Percentiles rank a stretch among this genome's conserved stretches.
phyloP scores from a whole-genome alignment of 2,797 vertebrate genomes.

The Graptemys geographica region DNA sequence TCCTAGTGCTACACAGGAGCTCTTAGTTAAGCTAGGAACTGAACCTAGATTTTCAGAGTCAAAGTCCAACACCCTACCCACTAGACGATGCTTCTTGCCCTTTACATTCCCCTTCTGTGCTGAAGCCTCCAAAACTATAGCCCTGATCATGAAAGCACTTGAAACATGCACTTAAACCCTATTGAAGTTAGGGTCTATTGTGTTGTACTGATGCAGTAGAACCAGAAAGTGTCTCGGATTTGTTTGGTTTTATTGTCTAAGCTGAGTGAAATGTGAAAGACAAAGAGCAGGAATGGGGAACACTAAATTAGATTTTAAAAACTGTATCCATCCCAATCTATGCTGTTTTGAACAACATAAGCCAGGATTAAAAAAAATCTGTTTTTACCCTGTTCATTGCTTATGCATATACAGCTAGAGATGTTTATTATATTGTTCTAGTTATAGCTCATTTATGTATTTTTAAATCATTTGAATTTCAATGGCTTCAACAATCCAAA shows the following conservation, averaged over 20 bases:
- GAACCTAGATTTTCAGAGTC: background rate
- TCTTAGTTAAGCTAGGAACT: background rate
- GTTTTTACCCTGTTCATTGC: background rate
- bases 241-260: background rate
- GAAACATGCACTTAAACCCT: background rate
- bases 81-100: background rate
- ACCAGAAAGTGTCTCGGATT: background rate
- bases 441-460: conserved; percentile 6
- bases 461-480: conserved; percentile 2
- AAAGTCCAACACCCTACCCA: background rate
- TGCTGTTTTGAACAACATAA: background rate
- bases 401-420: background rate
- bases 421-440: background rate
- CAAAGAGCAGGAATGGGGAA: background rate
- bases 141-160: background rate
- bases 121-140: background rate
- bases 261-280: background rate
- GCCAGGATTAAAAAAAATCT: background rate
- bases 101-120: background rate
- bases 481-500: background rate
- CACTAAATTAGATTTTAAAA: background rate
- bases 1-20: background rate
- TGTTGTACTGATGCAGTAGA: background rate
- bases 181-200: background rate
- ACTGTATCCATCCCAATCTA: background rate